Evolutionary conservation across 92 coral and sea anemone species (phyloP).

Genomic region (Palythoa heliodiscus): DNA sequence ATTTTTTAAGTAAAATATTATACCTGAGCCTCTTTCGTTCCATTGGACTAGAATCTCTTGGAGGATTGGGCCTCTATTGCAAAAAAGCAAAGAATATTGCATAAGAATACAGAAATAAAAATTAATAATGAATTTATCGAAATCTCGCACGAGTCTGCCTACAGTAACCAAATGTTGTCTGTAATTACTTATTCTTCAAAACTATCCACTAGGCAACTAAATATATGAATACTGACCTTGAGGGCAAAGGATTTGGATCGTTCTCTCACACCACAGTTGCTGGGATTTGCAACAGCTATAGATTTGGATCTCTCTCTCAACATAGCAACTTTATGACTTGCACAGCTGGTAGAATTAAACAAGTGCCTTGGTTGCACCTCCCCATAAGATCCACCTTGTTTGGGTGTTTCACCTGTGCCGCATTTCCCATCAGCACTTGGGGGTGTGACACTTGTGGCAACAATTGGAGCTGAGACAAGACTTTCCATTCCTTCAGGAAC

Average conservation of each 20-base stretch:
- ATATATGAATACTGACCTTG: constrained; percentile 62
- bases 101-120: background rate
- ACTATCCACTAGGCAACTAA: background rate
- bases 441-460: constrained; percentile 54
- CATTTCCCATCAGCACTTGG: constrained; percentile 9
- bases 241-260: constrained; percentile 95
- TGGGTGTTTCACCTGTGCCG: constrained; percentile 38
- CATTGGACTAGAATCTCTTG: constrained; percentile 92
- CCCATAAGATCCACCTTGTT: constrained; percentile 27
- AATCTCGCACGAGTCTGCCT: too few species aligned
- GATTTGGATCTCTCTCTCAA: constrained; percentile 64
- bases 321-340: background rate
- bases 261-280: constrained; percentile 58
- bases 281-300: constrained; percentile 61
- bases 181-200: too few species aligned
- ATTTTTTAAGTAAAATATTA: background rate
- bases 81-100: background rate
- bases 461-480: constrained; percentile 84
- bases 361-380: constrained; percentile 78
- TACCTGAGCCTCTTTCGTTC: constrained; percentile 89
- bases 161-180: too few species aligned
- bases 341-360: constrained; percentile 54
- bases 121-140: too few species aligned
- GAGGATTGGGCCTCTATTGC: constrained; percentile 92
- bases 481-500: constrained; percentile 73